Conservation (phyloP, 1,140 invertebrate species). For the Cotesia typhae region DNA sequence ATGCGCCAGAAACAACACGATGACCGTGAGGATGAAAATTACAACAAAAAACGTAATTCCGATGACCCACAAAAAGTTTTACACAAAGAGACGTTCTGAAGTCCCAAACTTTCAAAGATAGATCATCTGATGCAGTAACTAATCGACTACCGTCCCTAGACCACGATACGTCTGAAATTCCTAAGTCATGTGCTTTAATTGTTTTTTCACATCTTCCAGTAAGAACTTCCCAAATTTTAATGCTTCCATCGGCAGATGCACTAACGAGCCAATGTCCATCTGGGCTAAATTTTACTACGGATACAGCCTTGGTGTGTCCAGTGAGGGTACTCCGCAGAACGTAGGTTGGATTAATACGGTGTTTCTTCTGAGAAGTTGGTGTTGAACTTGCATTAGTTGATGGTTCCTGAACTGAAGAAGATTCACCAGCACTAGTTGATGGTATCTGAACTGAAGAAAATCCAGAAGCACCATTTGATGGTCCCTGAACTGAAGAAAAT, state of each 20-base stretch:
- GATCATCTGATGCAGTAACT: constrained; percentile 98
- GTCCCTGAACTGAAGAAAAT: no score
- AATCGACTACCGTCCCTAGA: constrained; percentile 94
- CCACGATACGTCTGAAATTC: constrained; percentile 99
- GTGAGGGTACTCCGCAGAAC: constrained; percentile 94
- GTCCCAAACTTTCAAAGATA: constrained; percentile 99
- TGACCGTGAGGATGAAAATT: constrained; percentile 99
- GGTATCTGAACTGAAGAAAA: no score
- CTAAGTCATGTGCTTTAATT: constrained; percentile 97
- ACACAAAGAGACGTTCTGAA: constrained; percentile 95
- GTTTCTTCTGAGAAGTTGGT: constrained; percentile 46
- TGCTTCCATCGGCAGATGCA: constrained; percentile 95
- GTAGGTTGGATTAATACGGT: constrained; percentile 89
- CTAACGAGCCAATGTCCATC: constrained; percentile 99
- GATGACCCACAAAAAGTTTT: constrained; percentile 98
- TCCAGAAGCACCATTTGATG: no score
- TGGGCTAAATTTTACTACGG: constrained; percentile 99
- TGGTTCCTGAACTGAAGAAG: constrained; percentile 51
- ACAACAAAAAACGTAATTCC: constrained; percentile 99
- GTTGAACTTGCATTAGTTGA: constrained; percentile 48
- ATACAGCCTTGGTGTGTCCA: constrained; percentile 98
- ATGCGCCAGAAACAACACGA: constrained; percentile 98
- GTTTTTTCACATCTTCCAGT: constrained; percentile 99
- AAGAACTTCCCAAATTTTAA: constrained; percentile 99
- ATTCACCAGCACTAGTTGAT: constrained; percentile 52